Conservation (phyloP, 1,140 invertebrate species). For the Bactericera cockerelli region DNA sequence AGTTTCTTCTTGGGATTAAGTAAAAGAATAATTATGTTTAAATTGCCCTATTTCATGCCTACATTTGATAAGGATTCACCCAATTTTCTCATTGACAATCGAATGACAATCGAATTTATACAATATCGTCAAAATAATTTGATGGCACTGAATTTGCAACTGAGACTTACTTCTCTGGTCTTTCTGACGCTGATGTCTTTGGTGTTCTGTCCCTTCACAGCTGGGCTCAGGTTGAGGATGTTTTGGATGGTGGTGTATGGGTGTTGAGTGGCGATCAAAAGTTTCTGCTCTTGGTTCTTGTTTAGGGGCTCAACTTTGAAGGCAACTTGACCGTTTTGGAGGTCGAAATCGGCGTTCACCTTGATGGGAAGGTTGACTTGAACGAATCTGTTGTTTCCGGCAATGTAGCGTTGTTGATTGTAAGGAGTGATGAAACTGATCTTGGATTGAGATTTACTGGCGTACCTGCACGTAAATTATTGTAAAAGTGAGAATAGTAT, state of each 20-base stretch:
- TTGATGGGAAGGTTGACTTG: constrained; percentile 37
- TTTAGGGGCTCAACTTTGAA: constrained; percentile 33
- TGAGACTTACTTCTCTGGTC: constrained; percentile 20
- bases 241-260: constrained; percentile 41
- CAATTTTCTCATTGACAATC: too few species aligned
- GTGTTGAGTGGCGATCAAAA: constrained; percentile 38
- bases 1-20: too few species aligned
- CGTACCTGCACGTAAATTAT: too few species aligned
- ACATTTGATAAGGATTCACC: too few species aligned
- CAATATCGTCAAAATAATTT: too few species aligned
- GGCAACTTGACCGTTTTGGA: constrained; percentile 29
- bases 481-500: neutral
- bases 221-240: constrained; percentile 34
- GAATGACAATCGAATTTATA: too few species aligned
- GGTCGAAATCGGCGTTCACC: constrained; percentile 30
- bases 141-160: neutral
- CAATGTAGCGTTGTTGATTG: constrained; percentile 36
- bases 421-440: constrained; percentile 47
- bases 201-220: constrained; percentile 29
- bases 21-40: too few species aligned
- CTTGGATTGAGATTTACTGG: constrained; percentile 35
- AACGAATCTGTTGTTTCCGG: constrained; percentile 39
- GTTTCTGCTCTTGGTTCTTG: constrained; percentile 31
- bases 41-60: too few species aligned
- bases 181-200: constrained; percentile 26